These are phyloP conservation scores for Panthera leo DNA, from an alignment of 2,113 vertebrate species.

Conservation along the genomic window DNA sequence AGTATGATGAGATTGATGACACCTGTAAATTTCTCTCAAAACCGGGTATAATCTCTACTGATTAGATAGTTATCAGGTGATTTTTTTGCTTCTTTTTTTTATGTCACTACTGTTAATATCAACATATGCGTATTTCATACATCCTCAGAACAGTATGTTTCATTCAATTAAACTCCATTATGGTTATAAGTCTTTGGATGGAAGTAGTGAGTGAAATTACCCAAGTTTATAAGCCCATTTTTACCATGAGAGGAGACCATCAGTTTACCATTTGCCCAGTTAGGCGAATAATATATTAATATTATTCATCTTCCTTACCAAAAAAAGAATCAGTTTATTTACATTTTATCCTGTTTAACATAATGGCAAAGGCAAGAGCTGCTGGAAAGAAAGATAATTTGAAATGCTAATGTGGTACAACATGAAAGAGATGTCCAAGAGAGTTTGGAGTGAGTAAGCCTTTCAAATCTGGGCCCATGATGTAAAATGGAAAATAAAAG, in stretches of 20 bases:
- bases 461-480: neutral
- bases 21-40: conserved; percentile 14
- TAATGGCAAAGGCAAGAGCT: conserved; percentile 10
- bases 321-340: neutral
- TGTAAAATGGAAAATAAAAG: conserved; percentile 4
- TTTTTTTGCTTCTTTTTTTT: conserved; percentile 12
- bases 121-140: neutral
- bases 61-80: neutral
- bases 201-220: neutral
- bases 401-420: neutral
- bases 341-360: neutral
- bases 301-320: neutral
- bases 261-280: neutral
- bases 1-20: neutral
- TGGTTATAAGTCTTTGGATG: neutral
- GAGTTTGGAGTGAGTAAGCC: neutral
- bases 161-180: neutral
- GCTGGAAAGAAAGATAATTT: neutral
- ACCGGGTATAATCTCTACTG: neutral
- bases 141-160: neutral
- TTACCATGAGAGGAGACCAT: neutral
- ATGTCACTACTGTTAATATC: conserved; percentile 2
- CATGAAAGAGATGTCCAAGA: conserved; percentile 7
- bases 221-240: neutral
- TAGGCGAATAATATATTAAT: neutral